Conservation (phyloP, 2,888 invertebrate genomes). For the Scaptomyza tumidula region DNA sequence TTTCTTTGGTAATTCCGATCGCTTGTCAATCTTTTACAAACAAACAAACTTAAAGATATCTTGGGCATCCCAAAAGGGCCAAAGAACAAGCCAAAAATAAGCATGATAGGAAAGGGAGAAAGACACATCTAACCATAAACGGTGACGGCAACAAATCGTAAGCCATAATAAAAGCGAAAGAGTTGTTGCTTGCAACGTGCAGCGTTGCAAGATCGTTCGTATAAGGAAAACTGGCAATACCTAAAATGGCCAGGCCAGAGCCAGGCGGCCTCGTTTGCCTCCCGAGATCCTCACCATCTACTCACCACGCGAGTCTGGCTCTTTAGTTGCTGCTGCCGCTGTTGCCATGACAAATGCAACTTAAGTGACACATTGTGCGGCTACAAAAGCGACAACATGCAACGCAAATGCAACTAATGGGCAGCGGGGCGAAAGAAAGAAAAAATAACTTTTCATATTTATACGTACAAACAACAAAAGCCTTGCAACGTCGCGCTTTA, state of each 20-base stretch:
- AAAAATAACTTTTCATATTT: slow-evolving; percentile 59
- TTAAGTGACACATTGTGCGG: slow-evolving; percentile 77
- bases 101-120: not conserved
- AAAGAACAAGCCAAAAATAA: slow-evolving; percentile 2
- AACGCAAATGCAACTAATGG: slow-evolving; percentile 69
- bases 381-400: slow-evolving; percentile 54
- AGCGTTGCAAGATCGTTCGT: slow-evolving; percentile 34
- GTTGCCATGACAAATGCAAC: slow-evolving; percentile 76
- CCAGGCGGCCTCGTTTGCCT: slow-evolving; percentile 6
- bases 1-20: slow-evolving; percentile 10
- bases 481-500: slow-evolving; percentile 48
- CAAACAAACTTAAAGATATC: slow-evolving; percentile 18
- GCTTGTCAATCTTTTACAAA: slow-evolving; percentile 36
- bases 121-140: slow-evolving; percentile 70
- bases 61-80: slow-evolving; percentile 29
- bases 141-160: slow-evolving; percentile 54
- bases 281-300: slow-evolving; percentile 21
- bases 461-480: slow-evolving; percentile 53
- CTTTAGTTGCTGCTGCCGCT: slow-evolving; percentile 41
- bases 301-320: slow-evolving; percentile 44
- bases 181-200: slow-evolving; percentile 18
- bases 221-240: slow-evolving; percentile 71
- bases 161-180: slow-evolving; percentile 70
- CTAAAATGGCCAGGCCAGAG: slow-evolving; percentile 70
- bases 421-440: slow-evolving; percentile 12